These are phyloP conservation scores for Unio pictorum DNA, from an alignment of 2,888 invertebrate genomes.

Conservation along the genomic window DNA sequence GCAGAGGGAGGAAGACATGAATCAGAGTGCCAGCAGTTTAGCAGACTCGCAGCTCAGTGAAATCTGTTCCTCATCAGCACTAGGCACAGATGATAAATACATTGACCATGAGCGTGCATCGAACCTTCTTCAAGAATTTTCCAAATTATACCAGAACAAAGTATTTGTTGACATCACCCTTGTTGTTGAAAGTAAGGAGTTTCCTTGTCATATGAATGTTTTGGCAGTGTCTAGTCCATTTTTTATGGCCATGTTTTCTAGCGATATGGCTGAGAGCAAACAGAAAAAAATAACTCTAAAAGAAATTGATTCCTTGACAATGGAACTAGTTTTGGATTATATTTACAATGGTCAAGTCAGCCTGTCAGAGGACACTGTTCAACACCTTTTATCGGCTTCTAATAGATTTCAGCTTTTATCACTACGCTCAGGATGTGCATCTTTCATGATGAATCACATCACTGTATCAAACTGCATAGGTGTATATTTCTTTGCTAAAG, in stretches of 20 bases:
- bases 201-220: conserved; percentile 66
- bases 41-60: too few species aligned
- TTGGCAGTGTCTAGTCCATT: conserved; percentile 68
- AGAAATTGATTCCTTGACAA: conserved; percentile 62
- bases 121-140: conserved; percentile 57
- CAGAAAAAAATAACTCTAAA: conserved; percentile 60
- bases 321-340: conserved; percentile 64
- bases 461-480: conserved; percentile 67
- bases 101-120: conserved; percentile 56
- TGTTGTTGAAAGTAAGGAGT: conserved; percentile 54
- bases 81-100: conserved; percentile 41
- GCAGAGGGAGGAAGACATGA: too few species aligned
- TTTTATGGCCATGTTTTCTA: conserved; percentile 69
- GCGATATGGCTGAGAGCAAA: conserved; percentile 60
- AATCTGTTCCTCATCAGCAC: too few species aligned
- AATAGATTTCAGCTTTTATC: conserved; percentile 67
- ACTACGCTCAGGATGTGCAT: conserved; percentile 65
- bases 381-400: conserved; percentile 67
- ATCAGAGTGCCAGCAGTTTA: too few species aligned
- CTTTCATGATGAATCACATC: conserved; percentile 68
- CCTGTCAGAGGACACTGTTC: conserved; percentile 65
- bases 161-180: conserved; percentile 66
- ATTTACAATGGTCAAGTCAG: conserved; percentile 66
- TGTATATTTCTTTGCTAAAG: conserved; percentile 68
- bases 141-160: conserved; percentile 61